Evolutionary conservation across 2,888 invertebrate species (phyloP), one percentile per base, ranked within the genome.

Genomic region (Cybosia mesomella): DNA sequence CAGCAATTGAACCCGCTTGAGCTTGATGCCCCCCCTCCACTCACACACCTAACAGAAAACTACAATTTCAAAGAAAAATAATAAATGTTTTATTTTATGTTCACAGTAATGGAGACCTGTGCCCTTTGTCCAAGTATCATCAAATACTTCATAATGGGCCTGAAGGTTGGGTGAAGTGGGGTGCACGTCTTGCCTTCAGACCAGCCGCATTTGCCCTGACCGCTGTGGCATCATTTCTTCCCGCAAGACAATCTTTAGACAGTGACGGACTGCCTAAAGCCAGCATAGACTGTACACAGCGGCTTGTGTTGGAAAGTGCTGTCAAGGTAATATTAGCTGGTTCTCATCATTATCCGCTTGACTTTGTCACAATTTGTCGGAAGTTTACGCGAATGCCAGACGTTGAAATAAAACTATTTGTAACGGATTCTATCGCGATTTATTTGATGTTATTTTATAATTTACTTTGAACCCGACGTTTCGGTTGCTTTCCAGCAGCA

Each of bases 131-230:
- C 0, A 94, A 94, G 66, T 95, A 94, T 77, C 92, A 91, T 61
- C 92, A 93, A 66, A 90, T 93, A 1, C 85, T 95, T 0, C 91
- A 94, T 81, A 92, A 89, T 0, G 93, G 93, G 0, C 90, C 91
- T 0, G 94, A 94, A 67, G 91, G 93, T 11, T 95, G 94, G 94
- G 86, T 94, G 7, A 86, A 86, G 1, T 95, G 95, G 95, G 92
- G 93, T 0, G 94, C 94, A 0, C 84, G 92, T 0, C 74, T 94
- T 4, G 95, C 94, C 0, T 93, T 94, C 85, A 91, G 83, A 54
- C 95, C 94, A 0, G 95, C 93, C 0, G 91, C 91, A 0, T 83
- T 94, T 2, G 94, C 94, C 0, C 76, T 93, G 1, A 91, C 91
- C 0, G 93, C 94, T 0, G 89, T 93, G 0, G 83, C 90, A 0